A percentile compares a stretch with the other conserved stretches of the same genome.
These are phyloP conservation scores for Galerucella calmariensis DNA, from an alignment of 2,888 invertebrate genomes.

Conservation along the genomic window DNA sequence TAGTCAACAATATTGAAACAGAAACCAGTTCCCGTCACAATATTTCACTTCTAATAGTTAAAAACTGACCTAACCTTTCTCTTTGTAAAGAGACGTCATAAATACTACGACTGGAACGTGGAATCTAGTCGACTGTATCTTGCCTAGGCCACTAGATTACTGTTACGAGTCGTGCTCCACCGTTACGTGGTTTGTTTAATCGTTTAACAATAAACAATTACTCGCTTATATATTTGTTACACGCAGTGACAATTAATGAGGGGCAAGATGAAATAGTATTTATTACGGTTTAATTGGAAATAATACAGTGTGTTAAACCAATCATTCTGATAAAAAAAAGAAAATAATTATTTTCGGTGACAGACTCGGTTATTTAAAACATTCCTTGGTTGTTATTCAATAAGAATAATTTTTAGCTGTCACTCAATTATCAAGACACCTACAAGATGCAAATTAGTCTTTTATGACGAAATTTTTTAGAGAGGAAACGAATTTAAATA, in stretches of 20 bases:
- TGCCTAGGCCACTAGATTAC: constrained; percentile 44
- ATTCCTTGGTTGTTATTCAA: background rate
- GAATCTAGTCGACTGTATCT: constrained; percentile 35
- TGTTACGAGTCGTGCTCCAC: constrained; percentile 34
- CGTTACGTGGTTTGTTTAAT: constrained; percentile 30
- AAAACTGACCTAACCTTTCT: constrained; percentile 26
- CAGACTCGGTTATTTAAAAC: background rate
- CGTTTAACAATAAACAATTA: constrained; percentile 22
- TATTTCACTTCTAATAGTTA: background rate
- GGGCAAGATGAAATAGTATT: background rate
- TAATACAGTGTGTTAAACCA: too few species aligned
- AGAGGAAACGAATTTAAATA: too few species aligned
- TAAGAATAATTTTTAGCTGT: background rate
- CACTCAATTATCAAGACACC: background rate
- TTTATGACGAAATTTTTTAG: background rate
- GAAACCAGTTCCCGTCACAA: constrained; percentile 9
- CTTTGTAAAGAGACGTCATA: constrained; percentile 16
- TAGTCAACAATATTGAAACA: background rate
- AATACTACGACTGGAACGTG: constrained; percentile 23
- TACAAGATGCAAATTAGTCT: background rate
- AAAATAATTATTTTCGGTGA: too few species aligned
- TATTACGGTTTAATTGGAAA: background rate
- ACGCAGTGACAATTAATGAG: background rate
- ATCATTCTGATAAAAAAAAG: too few species aligned
- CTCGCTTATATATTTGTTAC: background rate